Evolutionary conservation across 1,140 invertebrate genomes (phyloP).

Genomic region (Brachionus rotundiformis): DNA sequence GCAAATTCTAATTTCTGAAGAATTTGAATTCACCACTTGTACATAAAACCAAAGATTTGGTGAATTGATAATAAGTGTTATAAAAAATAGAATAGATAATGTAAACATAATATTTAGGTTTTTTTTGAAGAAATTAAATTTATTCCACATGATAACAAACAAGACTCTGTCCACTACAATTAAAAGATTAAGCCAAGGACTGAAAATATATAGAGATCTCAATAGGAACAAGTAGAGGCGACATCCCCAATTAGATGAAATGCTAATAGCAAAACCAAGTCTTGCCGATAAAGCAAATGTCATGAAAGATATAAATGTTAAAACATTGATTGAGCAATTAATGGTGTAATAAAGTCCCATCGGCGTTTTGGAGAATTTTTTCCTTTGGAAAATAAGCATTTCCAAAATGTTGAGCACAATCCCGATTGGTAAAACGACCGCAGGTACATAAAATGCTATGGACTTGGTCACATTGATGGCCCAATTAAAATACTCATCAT

Average conservation of each 20-base stretch:
- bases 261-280: background rate
- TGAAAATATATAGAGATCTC: background rate
- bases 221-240: background rate
- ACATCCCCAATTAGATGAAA: background rate
- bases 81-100: background rate
- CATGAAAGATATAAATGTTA: background rate
- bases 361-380: background rate
- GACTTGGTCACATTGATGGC: background rate
- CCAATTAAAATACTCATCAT: background rate
- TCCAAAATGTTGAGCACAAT: background rate
- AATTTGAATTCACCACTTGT: background rate
- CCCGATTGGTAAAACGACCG: background rate
- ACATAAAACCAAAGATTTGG: constrained; percentile 1
- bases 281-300: background rate
- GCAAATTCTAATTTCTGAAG: background rate
- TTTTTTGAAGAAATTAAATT: background rate
- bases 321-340: background rate
- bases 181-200: background rate
- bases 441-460: background rate
- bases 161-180: background rate
- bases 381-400: background rate
- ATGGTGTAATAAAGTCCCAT: constrained; percentile 1
- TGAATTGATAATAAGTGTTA: background rate
- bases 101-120: background rate
- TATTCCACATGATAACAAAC: background rate